Conservation (phyloP, 2,797 vertebrate species). For the Clangula hyemalis region DNA sequence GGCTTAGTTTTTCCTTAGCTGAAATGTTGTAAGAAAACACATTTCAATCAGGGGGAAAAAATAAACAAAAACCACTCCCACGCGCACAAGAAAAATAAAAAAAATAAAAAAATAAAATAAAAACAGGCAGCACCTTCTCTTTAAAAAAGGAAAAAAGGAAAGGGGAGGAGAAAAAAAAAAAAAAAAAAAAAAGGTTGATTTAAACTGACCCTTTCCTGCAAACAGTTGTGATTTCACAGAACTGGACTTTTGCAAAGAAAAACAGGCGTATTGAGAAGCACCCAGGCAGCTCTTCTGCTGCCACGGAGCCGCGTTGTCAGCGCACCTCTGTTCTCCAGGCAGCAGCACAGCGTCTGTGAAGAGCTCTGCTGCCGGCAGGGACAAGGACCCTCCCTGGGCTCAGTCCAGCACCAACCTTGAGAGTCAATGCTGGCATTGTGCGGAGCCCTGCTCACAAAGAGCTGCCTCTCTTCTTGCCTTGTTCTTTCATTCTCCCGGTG, state of each 20-base stretch:
- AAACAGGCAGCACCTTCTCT: not conserved
- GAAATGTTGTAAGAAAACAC: not conserved
- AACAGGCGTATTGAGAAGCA: not conserved
- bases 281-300: not conserved
- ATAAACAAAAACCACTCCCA: not conserved
- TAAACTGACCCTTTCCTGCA: not conserved
- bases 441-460: not conserved
- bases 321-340: not conserved
- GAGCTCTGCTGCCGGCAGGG: not conserved
- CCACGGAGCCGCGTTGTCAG: not conserved
- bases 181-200: not conserved
- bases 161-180: not conserved
- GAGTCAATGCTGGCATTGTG: not conserved
- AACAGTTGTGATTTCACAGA: constrained; percentile 25
- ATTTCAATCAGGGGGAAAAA: not conserved
- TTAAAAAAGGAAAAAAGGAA: not conserved
- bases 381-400: not conserved
- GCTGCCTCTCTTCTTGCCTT: constrained; percentile 29
- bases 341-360: not conserved
- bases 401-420: not conserved
- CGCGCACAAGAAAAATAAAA: not conserved
- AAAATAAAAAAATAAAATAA: too few relatives aligned
- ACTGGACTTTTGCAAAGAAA: constrained; percentile 5
- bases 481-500: constrained; percentile 14
- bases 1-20: not conserved